Conservation (phyloP, 2,113 vertebrate species). For the Collichthys lucidus region DNA sequence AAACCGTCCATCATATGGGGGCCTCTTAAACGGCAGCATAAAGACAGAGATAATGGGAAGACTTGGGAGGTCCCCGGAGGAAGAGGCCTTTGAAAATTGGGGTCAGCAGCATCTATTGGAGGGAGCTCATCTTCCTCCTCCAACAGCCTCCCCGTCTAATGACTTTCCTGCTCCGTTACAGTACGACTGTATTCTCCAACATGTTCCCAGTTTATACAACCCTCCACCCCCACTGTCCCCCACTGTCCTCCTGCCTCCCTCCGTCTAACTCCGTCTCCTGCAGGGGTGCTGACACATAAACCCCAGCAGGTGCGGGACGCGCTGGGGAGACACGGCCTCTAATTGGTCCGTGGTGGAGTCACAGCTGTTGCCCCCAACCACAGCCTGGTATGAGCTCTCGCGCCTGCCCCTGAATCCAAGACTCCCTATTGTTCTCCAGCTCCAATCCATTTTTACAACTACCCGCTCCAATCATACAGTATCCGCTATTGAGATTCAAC, state of each 20-base stretch:
- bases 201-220: slow-evolving; percentile 39
- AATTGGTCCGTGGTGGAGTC: slow-evolving; percentile 79
- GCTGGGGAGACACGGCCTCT: slow-evolving; percentile 69
- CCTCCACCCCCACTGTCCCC: slow-evolving; percentile 24
- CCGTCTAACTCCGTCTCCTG: slow-evolving; percentile 58
- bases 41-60: slow-evolving; percentile 72
- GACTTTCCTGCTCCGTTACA: slow-evolving; percentile 41
- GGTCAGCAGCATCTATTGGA: slow-evolving; percentile 72
- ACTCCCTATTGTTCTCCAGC: slow-evolving; percentile 74
- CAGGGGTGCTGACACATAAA: slow-evolving; percentile 76
- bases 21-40: slow-evolving; percentile 67
- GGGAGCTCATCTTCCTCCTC: slow-evolving; percentile 59
- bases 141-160: slow-evolving; percentile 15
- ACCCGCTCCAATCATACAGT: slow-evolving; percentile 50
- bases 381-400: slow-evolving; percentile 66
- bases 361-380: slow-evolving; percentile 84
- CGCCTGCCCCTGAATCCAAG: slow-evolving; percentile 64
- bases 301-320: slow-evolving; percentile 82
- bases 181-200: slow-evolving; percentile 49
- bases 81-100: slow-evolving; percentile 73
- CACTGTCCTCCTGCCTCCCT: slow-evolving; percentile 36
- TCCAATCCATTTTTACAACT: slow-evolving; percentile 52
- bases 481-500: slow-evolving; percentile 32
- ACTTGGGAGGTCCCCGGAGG: slow-evolving; percentile 77
- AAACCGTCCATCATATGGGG: slow-evolving; percentile 73